phyloP scores from a whole-genome alignment of 2,113 vertebrate genomes.

The Rousettus leschenaultii region DNA sequence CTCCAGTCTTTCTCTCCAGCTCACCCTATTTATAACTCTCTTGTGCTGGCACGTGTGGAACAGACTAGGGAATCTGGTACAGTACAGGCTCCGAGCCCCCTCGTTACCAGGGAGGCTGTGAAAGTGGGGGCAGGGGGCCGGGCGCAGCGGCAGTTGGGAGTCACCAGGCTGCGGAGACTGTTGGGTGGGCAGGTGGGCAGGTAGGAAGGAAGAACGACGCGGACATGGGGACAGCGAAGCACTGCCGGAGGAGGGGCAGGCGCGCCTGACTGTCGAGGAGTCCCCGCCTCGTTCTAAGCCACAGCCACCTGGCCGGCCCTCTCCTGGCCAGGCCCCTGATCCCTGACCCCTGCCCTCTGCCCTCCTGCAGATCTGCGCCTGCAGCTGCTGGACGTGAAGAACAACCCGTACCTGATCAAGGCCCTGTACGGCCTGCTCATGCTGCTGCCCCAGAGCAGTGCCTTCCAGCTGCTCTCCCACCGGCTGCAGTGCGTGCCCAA shows the following conservation, averaged over 20 bases:
- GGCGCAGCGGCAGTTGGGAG: neutral
- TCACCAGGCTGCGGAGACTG: neutral
- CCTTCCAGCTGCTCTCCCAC: slow-evolving; percentile 96
- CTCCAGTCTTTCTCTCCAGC: slow-evolving; percentile 50
- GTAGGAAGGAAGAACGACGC: neutral
- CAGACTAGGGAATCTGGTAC: slow-evolving; percentile 7
- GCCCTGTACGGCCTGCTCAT: slow-evolving; percentile 97
- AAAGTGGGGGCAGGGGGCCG: neutral
- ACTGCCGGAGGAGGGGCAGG: neutral
- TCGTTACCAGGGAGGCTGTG: neutral
- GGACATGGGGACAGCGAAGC: neutral
- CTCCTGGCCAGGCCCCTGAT: neutral
- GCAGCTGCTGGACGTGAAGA: slow-evolving; percentile 96
- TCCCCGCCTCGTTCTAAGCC: neutral
- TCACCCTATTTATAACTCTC: slow-evolving; percentile 47
- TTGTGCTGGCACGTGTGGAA: slow-evolving; percentile 29
- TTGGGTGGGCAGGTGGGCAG: neutral
- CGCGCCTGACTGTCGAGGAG: neutral
- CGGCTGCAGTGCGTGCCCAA: slow-evolving; percentile 96
- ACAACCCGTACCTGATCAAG: slow-evolving; percentile 97
- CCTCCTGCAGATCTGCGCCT: slow-evolving; percentile 89
- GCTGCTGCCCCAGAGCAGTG: slow-evolving; percentile 97
- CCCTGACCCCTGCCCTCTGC: neutral
- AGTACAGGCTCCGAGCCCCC: neutral
- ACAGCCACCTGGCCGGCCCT: neutral